Conservation (phyloP, 2,888 invertebrate genomes). For the Crocallis elinguaria region DNA sequence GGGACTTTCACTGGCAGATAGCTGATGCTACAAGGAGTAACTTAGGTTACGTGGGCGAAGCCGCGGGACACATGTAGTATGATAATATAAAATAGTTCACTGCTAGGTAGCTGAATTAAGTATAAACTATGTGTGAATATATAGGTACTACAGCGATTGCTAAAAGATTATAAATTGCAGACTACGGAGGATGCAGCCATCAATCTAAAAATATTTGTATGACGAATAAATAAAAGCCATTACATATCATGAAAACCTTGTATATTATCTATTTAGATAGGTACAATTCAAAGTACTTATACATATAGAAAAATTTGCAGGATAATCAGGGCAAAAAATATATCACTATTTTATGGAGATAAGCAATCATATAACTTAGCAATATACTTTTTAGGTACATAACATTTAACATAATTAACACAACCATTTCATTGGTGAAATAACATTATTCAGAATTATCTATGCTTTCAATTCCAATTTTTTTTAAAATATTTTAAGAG, state of each 20-base stretch:
- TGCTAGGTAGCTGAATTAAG: too few relatives aligned
- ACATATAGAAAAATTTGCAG: conserved; percentile 19
- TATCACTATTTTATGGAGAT: conserved; percentile 19
- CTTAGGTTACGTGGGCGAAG: too few relatives aligned
- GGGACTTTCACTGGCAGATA: too few relatives aligned
- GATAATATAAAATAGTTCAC: too few relatives aligned
- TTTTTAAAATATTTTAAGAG: conserved; percentile 31
- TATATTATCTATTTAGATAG: conserved; percentile 57
- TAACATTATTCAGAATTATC: conserved; percentile 41
- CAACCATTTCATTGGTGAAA: conserved; percentile 55
- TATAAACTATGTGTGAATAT: too few relatives aligned
- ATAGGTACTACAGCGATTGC: too few relatives aligned
- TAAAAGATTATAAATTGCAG: too few relatives aligned
- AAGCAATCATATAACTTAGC: conserved; percentile 43
- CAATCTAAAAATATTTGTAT: too few relatives aligned
- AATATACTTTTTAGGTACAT: conserved; percentile 30
- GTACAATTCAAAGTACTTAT: conserved; percentile 46
- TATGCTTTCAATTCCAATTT: conserved; percentile 48
- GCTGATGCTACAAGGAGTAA: too few relatives aligned
- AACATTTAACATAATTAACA: conserved; percentile 48
- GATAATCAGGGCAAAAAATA: conserved; percentile 27
- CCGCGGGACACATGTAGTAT: too few relatives aligned
- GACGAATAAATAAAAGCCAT: conserved; percentile 33
- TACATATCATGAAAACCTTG: conserved; percentile 66
- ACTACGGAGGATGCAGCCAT: too few relatives aligned